These are phyloP conservation scores for Datnioides undecimradiatus DNA, from an alignment of 2,113 vertebrate genomes.

Conservation along the genomic window DNA sequence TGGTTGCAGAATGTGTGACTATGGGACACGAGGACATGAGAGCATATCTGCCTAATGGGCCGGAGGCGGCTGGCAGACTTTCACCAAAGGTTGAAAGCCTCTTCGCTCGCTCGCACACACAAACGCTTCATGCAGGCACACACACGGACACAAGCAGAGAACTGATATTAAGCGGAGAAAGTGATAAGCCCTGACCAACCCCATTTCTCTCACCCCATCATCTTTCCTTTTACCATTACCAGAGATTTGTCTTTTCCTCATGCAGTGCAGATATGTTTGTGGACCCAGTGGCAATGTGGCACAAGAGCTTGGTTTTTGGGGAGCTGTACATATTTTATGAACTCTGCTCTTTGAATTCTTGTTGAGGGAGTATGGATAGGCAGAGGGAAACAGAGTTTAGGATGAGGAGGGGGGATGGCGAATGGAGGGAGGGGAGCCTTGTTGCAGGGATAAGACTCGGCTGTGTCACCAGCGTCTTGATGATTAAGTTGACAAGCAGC, in stretches of 20 bases:
- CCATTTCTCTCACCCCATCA: constrained; percentile 17
- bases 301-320: constrained; percentile 73
- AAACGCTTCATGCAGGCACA: constrained; percentile 25
- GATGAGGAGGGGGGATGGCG: constrained; percentile 7
- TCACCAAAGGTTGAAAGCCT: constrained; percentile 61
- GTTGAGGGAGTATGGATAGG: constrained; percentile 38
- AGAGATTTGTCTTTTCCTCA: constrained; percentile 62
- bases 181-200: constrained; percentile 36
- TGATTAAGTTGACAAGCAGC: constrained; percentile 68
- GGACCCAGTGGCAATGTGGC: constrained; percentile 53
- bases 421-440: too few relatives aligned
- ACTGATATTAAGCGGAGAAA: constrained; percentile 30
- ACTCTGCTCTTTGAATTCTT: constrained; percentile 66
- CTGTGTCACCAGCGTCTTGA: constrained; percentile 64
- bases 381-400: constrained; percentile 23
- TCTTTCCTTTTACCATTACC: constrained; percentile 57
- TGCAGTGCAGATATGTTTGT: constrained; percentile 52
- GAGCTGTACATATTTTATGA: constrained; percentile 78
- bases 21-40: constrained; percentile 53
- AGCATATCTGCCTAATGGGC: constrained; percentile 65
- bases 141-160: constrained; percentile 32
- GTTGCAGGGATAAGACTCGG: constrained; percentile 39
- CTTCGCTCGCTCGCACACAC: constrained; percentile 18
- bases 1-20: constrained; percentile 53
- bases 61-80: constrained; percentile 60